Evolutionary conservation across 30 jellyfish, hydroid and myxozoan genomes (phyloP).

Genomic region (Hydractinia echinata): DNA sequence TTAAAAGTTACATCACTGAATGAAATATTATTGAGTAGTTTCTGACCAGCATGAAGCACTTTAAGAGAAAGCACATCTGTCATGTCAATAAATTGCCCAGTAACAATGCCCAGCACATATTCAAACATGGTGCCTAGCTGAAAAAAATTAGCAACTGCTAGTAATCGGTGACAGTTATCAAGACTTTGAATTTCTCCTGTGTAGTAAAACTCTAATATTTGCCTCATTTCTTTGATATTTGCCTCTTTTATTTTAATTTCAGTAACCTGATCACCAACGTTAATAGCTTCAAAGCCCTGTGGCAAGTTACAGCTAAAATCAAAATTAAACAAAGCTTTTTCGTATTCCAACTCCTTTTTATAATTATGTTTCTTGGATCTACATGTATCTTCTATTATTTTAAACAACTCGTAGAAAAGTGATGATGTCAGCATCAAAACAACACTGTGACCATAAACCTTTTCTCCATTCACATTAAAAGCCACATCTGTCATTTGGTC

Average conservation of each 20-base stretch:
- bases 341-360: slow-evolving; percentile 20
- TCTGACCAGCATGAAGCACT: too few species aligned
- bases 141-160: slow-evolving; percentile 39
- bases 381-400: neutral
- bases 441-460: slow-evolving; percentile 54
- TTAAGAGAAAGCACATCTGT: too few species aligned
- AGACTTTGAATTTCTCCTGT: slow-evolving; percentile 52
- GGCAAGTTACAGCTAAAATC: slow-evolving; percentile 36
- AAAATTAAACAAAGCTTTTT: slow-evolving; percentile 59
- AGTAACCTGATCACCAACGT: slow-evolving; percentile 32
- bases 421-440: slow-evolving; percentile 54
- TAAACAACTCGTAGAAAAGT: slow-evolving; percentile 41
- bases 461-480: slow-evolving; percentile 59
- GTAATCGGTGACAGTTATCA: slow-evolving; percentile 13
- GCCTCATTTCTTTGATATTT: slow-evolving; percentile 24
- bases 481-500: slow-evolving; percentile 43
- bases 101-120: slow-evolving; percentile 32
- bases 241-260: slow-evolving; percentile 38
- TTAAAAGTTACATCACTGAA: too few species aligned
- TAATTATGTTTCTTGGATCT: neutral
- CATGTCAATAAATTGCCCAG: neutral
- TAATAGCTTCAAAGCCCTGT: slow-evolving; percentile 51
- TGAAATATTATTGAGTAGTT: too few species aligned
- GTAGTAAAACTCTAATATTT: slow-evolving; percentile 54
- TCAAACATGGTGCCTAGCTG: slow-evolving; percentile 44